Evolutionary conservation across 2,113 vertebrate species (phyloP).

Genomic region (Nyctibius bracteatus): DNA sequence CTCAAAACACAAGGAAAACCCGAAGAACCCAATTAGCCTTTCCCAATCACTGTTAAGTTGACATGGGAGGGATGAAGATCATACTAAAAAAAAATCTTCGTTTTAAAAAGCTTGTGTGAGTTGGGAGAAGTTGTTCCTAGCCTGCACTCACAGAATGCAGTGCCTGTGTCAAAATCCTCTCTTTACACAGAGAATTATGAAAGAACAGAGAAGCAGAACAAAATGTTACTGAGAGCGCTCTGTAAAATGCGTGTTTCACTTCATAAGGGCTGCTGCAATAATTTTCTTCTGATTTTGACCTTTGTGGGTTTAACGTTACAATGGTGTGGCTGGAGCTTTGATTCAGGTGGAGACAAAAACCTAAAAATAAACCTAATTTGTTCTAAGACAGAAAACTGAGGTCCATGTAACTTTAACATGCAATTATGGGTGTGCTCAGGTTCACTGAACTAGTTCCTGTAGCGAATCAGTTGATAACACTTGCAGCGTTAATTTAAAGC

Average conservation of each 20-base stretch:
- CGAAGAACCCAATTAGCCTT: background rate
- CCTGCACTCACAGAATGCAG: background rate
- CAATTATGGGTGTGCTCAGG: background rate
- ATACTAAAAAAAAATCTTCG: background rate
- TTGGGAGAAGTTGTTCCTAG: background rate
- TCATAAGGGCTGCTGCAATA: background rate
- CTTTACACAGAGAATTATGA: background rate
- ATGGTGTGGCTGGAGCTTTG: background rate
- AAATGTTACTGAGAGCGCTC: background rate
- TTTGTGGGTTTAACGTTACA: background rate
- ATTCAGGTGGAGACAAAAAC: background rate
- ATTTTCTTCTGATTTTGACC: slow-evolving; percentile 13
- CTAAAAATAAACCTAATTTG: slow-evolving; percentile 35
- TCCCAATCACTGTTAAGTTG: background rate
- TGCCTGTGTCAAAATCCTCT: background rate
- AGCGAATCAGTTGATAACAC: background rate
- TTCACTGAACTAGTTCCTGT: background rate
- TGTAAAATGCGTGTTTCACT: background rate
- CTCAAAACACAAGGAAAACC: background rate
- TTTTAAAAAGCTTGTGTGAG: background rate
- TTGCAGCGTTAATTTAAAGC: slow-evolving; percentile 12
- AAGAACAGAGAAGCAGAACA: background rate
- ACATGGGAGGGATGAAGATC: background rate
- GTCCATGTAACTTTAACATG: background rate
- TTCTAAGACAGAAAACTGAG: background rate